phyloP scores from a whole-genome alignment of 2,888 invertebrate species.

The Glaucopsyche alexis region DNA sequence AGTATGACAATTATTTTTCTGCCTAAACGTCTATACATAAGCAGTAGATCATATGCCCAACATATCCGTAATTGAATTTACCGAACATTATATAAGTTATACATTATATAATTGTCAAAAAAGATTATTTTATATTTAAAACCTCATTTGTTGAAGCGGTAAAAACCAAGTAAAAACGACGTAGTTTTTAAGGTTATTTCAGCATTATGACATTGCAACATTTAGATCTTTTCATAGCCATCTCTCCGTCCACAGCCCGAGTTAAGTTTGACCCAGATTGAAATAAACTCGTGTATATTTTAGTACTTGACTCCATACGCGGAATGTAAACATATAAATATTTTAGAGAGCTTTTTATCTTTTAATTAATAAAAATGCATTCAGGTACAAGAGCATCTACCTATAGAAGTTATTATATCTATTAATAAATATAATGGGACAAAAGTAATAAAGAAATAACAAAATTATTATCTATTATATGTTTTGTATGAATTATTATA shows the following conservation, averaged over 20 bases:
- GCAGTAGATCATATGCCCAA: too few species aligned
- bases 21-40: too few species aligned
- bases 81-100: too few species aligned
- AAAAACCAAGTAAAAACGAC: not conserved
- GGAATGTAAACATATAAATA: conserved; percentile 13
- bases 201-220: conserved; percentile 29
- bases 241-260: conserved; percentile 19
- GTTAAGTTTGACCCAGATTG: conserved; percentile 33
- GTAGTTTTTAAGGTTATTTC: conserved; percentile 5
- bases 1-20: too few species aligned
- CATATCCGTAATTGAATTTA: too few species aligned
- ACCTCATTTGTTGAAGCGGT: not conserved
- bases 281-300: conserved; percentile 17
- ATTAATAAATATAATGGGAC: not conserved
- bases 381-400: not conserved
- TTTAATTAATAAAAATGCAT: conserved; percentile 4
- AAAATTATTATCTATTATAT: not conserved
- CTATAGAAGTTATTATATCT: not conserved
- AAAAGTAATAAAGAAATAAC: not conserved
- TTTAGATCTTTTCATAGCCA: conserved; percentile 12
- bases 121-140: too few species aligned
- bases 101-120: too few species aligned
- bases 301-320: conserved; percentile 13
- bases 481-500: not conserved
- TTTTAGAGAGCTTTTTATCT: not conserved